Evolutionary conservation across 2,888 invertebrate genomes (phyloP), one percentile per base, ranked within the genome.

Genomic region (Pilophorus perplexus): DNA sequence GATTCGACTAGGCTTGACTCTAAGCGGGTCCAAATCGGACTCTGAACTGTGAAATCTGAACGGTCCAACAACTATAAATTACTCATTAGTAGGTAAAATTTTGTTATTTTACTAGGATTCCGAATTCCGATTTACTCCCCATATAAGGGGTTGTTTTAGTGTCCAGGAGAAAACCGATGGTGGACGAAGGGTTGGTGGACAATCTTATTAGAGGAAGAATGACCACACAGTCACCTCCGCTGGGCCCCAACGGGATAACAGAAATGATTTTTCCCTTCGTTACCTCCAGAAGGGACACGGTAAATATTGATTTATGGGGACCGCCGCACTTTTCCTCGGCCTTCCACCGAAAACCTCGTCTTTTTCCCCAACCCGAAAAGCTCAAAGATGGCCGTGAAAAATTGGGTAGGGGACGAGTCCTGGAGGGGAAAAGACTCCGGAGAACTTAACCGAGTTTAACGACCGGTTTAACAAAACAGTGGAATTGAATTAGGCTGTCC

Each of bases 391-490:
- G 33, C 12, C 12, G 33, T 33, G 33, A 12, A 33, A 33, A 33
- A 12, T 8, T 27, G 28, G 52, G 18, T 33, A 14, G 33, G n/a
- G 65, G 54, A 38, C 38, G 54, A 33, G 20, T 3, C 42, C 12
- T 10, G 44, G 18, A 42, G 55, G 46, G 44, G 25, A 22, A 44
- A 55, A 28, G 60, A 33, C 60, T 40, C 16, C 22, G 60, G 50
- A 33, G 20, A 48, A 64, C 62, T 67, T 64, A 50, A 64, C 59
- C 42, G 20, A 46, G 65, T 69, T 69, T 68, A 67, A 64, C 62
- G 68, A 64, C 62, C 69, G 62, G 67, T 67, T 69, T 55, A 66
- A 64, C 66, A 68, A 69, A 66, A 68, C 62, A 66, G 57, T 48
- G 59, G 64, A 57, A 67, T 67, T 64, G 64, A 57, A 67, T 64